Percentiles rank a stretch among this genome's conserved stretches.
Conservation (phyloP, 1,140 invertebrate species). For the Varroa destructor region DNA sequence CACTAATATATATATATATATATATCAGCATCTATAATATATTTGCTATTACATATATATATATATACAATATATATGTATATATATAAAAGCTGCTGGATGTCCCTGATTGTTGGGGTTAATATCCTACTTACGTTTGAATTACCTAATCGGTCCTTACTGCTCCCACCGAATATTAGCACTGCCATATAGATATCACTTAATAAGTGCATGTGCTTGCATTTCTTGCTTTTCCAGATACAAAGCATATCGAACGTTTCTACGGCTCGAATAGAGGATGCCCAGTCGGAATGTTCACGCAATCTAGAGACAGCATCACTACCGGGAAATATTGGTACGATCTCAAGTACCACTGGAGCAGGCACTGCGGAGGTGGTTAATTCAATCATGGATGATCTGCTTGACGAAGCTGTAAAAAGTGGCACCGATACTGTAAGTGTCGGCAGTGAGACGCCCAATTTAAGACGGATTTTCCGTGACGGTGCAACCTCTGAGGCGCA, state of each 20-base stretch:
- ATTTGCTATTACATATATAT: too few species aligned
- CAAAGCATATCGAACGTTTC: constrained; percentile 24
- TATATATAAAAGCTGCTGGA: too few species aligned
- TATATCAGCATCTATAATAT: too few species aligned
- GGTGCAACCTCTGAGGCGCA: constrained; percentile 3
- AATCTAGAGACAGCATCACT: constrained; percentile 12
- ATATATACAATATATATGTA: too few species aligned
- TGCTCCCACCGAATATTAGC: too few species aligned
- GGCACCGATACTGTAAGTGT: constrained; percentile 3
- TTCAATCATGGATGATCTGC: constrained; percentile 21
- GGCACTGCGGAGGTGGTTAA: constrained; percentile 20
- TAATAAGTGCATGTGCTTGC: too few species aligned
- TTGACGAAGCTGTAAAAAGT: constrained; percentile 13
- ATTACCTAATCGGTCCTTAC: too few species aligned
- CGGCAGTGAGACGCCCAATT: constrained; percentile 16
- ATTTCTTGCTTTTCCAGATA: not conserved
- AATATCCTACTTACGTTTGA: too few species aligned
- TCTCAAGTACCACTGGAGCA: not conserved
- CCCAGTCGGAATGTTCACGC: constrained; percentile 1
- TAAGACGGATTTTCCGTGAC: not conserved
- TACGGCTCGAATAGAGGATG: constrained; percentile 5
- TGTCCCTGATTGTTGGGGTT: too few species aligned
- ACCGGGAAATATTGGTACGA: constrained; percentile 6
- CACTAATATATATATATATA: too few species aligned
- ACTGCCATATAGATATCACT: too few species aligned